A percentile compares a stretch with the other conserved stretches of the same genome.
phyloP scores from a whole-genome alignment of 2,888 invertebrate genomes.

The Myopa tessellatipennis region DNA sequence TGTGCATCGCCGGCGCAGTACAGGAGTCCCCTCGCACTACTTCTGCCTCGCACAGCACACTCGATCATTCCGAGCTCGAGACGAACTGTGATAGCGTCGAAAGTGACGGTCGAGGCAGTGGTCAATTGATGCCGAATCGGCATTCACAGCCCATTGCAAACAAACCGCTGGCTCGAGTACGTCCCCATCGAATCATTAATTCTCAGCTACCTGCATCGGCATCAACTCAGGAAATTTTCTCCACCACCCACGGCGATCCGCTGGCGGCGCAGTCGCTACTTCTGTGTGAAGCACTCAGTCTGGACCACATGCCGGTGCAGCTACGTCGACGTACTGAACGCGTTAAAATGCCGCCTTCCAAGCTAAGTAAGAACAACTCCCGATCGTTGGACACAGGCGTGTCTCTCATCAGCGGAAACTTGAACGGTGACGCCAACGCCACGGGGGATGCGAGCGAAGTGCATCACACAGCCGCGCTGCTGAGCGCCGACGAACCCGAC shows the following conservation, averaged over 20 bases:
- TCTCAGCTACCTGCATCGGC: constrained; percentile 51
- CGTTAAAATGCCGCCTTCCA: constrained; percentile 59
- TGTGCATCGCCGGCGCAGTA: constrained; percentile 51
- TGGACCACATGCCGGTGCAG: constrained; percentile 74
- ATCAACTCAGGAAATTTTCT: constrained; percentile 55
- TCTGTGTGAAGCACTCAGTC: constrained; percentile 74
- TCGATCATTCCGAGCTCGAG: constrained; percentile 68
- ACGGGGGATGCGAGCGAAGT: constrained; percentile 24
- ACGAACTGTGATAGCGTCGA: constrained; percentile 66
- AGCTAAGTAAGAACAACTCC: constrained; percentile 65
- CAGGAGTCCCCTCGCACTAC: constrained; percentile 53
- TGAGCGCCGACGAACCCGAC: constrained; percentile 42
- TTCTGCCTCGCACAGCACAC: constrained; percentile 63
- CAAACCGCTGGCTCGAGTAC: constrained; percentile 66
- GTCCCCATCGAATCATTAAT: constrained; percentile 70
- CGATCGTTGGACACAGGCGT: constrained; percentile 64
- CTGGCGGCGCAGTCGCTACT: constrained; percentile 50
- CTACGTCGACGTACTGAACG: constrained; percentile 59
- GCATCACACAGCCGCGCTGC: constrained; percentile 37
- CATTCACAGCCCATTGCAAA: constrained; percentile 48
- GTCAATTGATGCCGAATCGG: constrained; percentile 25
- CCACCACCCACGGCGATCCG: constrained; percentile 44
- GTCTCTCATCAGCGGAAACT: constrained; percentile 48
- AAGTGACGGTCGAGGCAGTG: constrained; percentile 45
- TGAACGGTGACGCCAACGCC: constrained; percentile 32